Evolutionary conservation across 2,888 invertebrate species (phyloP), one percentile per base, ranked within the genome.

Genomic region (Marronus borbonicus): DNA sequence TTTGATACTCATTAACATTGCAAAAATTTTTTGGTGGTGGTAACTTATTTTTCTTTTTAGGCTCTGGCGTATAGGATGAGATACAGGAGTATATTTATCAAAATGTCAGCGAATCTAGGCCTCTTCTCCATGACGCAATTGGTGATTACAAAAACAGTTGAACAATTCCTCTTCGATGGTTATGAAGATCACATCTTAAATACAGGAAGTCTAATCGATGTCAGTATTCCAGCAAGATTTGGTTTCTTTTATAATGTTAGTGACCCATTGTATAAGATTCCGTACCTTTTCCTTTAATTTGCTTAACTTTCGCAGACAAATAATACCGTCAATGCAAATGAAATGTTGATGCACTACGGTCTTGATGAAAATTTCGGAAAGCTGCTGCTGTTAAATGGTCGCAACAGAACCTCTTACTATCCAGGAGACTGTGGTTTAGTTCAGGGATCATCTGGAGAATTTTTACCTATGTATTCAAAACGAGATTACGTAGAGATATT

Each of bases 401-500:
- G 89, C 65, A 92, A 92, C 62, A 89, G 90, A 2, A 91, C 93
- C 0, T 86, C 90, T 83, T 86, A 90, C 84, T 91, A 93, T 86
- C 81, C 87, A 0, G 91, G 90, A 5, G 87, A 90, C 36, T 94
- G 94, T 85, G 92, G 92, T 75, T 86, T 87, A 83, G 90, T 96
- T 1, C 89, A 90, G 77, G 96, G 96, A 36, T 95, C 95, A 28
- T 93, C 94, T 0, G 96, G 96, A 0, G 96, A 96, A 89, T 94
- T 96, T 86, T 93, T 94, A 86, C 93, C 95, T 0, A 93, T 95
- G 55, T 49, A 93, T 84, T 88, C 93, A 0, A 91, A 92, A 78
- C 89, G 91, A 1, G 90, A 90, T 50, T 86, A 87, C n/a, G 89
- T 94, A 28, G 88, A 88, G 64, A 88, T 96, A 82, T 96, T 93